phyloP scores from a whole-genome alignment of 2,113 vertebrate genomes.

The Microtus montanus region DNA sequence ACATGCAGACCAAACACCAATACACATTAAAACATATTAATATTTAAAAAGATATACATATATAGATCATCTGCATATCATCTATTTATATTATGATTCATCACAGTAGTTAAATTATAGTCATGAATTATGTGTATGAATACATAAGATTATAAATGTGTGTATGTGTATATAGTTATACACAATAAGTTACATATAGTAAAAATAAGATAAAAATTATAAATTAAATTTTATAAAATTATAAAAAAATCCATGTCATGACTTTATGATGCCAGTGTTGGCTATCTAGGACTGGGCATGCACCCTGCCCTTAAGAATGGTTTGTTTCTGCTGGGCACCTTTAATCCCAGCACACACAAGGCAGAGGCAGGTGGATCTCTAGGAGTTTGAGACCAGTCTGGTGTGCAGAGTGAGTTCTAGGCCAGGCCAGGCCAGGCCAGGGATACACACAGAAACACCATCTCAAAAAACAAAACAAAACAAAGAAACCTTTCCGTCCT shows the following conservation, averaged over 20 bases:
- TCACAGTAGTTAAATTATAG: background rate
- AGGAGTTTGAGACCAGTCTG: background rate
- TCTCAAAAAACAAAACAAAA: background rate
- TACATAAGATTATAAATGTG: background rate
- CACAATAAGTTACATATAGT: background rate
- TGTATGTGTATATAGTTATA: background rate
- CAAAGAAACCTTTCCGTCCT: slow-evolving; percentile 83
- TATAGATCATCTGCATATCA: background rate
- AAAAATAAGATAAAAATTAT: background rate
- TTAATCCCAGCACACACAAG: background rate
- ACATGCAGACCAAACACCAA: too few relatives aligned
- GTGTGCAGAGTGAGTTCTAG: background rate
- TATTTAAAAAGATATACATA: background rate
- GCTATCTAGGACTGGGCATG: background rate
- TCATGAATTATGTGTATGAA: background rate
- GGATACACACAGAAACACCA: background rate
- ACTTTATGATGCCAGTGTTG: background rate
- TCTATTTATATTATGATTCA: background rate
- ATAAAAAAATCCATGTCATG: background rate
- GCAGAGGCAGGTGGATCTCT: background rate
- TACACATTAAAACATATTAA: too few relatives aligned
- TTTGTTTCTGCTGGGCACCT: background rate
- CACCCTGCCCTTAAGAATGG: background rate
- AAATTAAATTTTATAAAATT: background rate
- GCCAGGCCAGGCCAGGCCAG: background rate